Conservation (phyloP, 2,797 vertebrate genomes). For the Zenarchopterus dispar region DNA sequence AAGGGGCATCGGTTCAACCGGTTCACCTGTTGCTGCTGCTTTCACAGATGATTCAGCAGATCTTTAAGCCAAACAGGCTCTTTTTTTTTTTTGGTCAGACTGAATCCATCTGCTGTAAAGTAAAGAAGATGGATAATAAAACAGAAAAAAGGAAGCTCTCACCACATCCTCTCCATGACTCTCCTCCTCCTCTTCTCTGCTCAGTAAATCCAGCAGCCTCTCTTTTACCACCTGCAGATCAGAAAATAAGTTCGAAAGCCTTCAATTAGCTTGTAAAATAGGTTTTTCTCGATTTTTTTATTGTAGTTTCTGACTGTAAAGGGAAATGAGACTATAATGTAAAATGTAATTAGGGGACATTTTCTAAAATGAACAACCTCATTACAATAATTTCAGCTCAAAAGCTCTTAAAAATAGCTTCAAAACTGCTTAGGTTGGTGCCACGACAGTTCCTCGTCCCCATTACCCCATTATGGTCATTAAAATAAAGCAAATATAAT, state of each 20-base stretch:
- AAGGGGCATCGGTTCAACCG: no score
- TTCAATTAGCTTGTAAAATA: neutral
- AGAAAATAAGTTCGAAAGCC: conserved; percentile 7
- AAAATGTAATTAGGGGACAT: conserved; percentile 16
- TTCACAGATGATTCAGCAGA: no score
- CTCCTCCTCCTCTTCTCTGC: conserved; percentile 94
- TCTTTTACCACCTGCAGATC: conserved; percentile 92
- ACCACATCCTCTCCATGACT: conserved; percentile 95
- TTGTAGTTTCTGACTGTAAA: conserved; percentile 11
- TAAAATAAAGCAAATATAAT: conserved; percentile 15
- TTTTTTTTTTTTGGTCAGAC: no score
- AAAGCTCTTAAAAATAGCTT: conserved; percentile 13
- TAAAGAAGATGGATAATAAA: conserved; percentile 3
- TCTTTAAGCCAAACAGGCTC: no score
- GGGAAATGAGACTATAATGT: conserved; percentile 21
- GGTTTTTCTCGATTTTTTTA: neutral
- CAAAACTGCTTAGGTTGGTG: conserved; percentile 15
- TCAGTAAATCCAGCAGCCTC: conserved; percentile 91
- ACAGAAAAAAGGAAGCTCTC: conserved; percentile 58
- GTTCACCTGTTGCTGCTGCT: no score
- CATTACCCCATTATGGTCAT: conserved; percentile 30
- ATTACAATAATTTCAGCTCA: conserved; percentile 28
- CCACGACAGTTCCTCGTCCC: conserved; percentile 19
- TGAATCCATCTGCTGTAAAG: no score
- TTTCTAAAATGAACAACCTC: conserved; percentile 27